Evolutionary conservation across 1,140 invertebrate species (phyloP).

Genomic region (Leptonema lineaticorne): DNA sequence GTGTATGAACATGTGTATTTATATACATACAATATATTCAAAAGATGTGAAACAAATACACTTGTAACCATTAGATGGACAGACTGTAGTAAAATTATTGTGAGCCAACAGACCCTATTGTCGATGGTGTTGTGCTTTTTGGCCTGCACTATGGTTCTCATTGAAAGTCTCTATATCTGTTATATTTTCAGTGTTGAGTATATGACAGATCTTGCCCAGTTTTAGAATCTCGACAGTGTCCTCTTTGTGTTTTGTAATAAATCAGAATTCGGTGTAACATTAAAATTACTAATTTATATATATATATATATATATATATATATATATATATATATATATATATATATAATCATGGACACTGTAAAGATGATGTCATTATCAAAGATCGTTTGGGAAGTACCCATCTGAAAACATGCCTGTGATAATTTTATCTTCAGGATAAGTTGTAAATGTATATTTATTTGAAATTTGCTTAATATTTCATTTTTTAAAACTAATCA

Average conservation of each 20-base stretch:
- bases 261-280: too few relatives aligned
- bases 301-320: background rate
- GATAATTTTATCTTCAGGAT: slow-evolving; percentile 58
- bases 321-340: background rate
- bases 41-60: slow-evolving; percentile 7
- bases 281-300: background rate
- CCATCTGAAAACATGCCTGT: slow-evolving; percentile 50
- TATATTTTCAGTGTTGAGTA: background rate
- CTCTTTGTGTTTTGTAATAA: slow-evolving; percentile 14
- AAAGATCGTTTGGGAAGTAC: slow-evolving; percentile 2
- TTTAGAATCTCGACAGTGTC: slow-evolving; percentile 37
- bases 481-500: background rate
- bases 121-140: slow-evolving; percentile 38
- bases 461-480: slow-evolving; percentile 43
- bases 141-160: slow-evolving; percentile 31
- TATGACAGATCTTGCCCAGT: slow-evolving; percentile 34
- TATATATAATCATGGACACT: background rate
- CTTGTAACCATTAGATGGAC: slow-evolving; percentile 1
- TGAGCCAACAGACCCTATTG: slow-evolving; percentile 38
- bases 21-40: background rate
- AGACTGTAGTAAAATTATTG: slow-evolving; percentile 1
- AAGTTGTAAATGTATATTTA: slow-evolving; percentile 56
- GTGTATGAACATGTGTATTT: background rate
- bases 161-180: slow-evolving; percentile 2
- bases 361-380: slow-evolving; percentile 1